A percentile compares a stretch with the other conserved stretches of the same genome.
phyloP scores from a whole-genome alignment of 2,113 vertebrate species.

The Scophthalmus maximus region DNA sequence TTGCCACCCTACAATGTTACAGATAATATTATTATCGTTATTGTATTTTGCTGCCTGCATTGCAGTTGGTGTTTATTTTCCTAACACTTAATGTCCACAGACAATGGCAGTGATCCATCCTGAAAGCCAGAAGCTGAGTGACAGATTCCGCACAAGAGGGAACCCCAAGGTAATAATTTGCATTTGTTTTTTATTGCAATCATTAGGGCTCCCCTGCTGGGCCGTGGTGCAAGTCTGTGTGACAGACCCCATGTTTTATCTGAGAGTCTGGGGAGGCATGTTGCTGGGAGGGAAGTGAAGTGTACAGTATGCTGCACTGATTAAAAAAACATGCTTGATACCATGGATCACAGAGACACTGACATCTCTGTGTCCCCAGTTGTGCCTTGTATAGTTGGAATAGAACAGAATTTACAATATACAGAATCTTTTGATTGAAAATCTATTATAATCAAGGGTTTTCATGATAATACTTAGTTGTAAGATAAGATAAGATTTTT shows the following conservation, averaged over 20 bases:
- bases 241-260: slow-evolving; percentile 82
- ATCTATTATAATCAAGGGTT: too few relatives aligned
- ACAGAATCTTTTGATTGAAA: slow-evolving; percentile 58
- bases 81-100: slow-evolving; percentile 67
- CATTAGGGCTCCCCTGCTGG: slow-evolving; percentile 79
- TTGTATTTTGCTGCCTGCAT: slow-evolving; percentile 70
- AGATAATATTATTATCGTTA: slow-evolving; percentile 74
- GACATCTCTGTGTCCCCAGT: slow-evolving; percentile 59
- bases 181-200: slow-evolving; percentile 84
- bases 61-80: slow-evolving; percentile 77
- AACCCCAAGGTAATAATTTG: slow-evolving; percentile 84
- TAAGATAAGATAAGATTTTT: too few relatives aligned
- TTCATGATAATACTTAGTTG: too few relatives aligned
- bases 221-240: slow-evolving; percentile 67
- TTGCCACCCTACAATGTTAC: slow-evolving; percentile 37
- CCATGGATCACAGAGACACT: slow-evolving; percentile 61
- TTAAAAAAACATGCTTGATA: slow-evolving; percentile 66
- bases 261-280: slow-evolving; percentile 74
- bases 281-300: slow-evolving; percentile 66
- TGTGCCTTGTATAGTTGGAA: slow-evolving; percentile 37
- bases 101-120: slow-evolving; percentile 79
- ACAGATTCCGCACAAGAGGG: slow-evolving; percentile 77
- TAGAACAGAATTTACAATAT: slow-evolving; percentile 18
- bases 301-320: slow-evolving; percentile 68
- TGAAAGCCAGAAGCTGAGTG: slow-evolving; percentile 76